phyloP scores from a whole-genome alignment of 2,888 invertebrate species.

The Stenolophus ochropezus region DNA sequence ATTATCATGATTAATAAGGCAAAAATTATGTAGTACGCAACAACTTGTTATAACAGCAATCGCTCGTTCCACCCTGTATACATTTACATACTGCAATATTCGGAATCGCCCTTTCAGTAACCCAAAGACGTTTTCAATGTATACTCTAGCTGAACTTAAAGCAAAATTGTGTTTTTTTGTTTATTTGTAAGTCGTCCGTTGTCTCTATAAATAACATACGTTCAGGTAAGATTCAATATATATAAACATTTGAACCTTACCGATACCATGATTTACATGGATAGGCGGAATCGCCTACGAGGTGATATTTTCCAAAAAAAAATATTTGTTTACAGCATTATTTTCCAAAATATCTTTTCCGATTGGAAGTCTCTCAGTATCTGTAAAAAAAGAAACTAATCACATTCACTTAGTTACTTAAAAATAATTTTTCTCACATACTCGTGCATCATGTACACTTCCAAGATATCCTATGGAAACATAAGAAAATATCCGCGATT shows the following conservation, averaged over 20 bases:
- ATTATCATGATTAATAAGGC: neutral
- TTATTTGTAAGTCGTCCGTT: conserved; percentile 18
- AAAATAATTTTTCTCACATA: neutral
- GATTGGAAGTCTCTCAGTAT: neutral
- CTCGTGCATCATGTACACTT: conserved; percentile 31
- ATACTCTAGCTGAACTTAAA: conserved; percentile 41
- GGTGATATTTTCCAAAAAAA: conserved; percentile 11
- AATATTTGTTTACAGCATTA: neutral
- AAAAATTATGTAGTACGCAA: conserved; percentile 2
- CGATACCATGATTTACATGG: conserved; percentile 10
- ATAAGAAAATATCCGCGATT: conserved; percentile 37
- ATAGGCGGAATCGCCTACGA: conserved; percentile 43
- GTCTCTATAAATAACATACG: conserved; percentile 1
- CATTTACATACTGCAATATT: neutral
- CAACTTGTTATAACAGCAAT: neutral
- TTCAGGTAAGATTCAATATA: no score
- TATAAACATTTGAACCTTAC: neutral
- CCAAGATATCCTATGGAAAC: conserved; percentile 18
- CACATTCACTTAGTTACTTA: no score
- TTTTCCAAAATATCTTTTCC: neutral
- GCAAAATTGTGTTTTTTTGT: conserved; percentile 29
- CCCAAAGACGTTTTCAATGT: conserved; percentile 35
- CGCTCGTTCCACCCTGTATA: neutral
- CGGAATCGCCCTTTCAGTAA: neutral
- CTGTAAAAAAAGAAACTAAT: neutral